Conservation (phyloP, 2,888 invertebrate genomes). For the Trachelus tabidus region DNA sequence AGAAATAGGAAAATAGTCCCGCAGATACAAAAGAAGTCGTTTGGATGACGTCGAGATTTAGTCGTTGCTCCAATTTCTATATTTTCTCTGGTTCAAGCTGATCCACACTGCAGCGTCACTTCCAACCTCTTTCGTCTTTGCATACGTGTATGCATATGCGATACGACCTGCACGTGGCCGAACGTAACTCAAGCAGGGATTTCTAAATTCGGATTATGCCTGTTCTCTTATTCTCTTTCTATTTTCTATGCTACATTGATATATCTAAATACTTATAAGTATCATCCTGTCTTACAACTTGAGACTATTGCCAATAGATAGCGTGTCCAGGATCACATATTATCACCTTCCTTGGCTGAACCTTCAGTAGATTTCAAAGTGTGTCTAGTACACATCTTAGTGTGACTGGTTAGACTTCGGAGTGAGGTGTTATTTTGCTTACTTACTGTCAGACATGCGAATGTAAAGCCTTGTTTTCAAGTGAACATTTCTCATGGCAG, state of each 20-base stretch:
- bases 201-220: background rate
- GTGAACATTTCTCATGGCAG: background rate
- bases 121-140: background rate
- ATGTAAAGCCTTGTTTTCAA: background rate
- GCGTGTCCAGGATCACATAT: background rate
- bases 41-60: background rate
- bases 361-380: background rate
- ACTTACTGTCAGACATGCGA: background rate
- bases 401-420: background rate
- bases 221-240: background rate
- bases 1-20: background rate
- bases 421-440: background rate
- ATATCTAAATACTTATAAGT: background rate
- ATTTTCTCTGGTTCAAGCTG: background rate
- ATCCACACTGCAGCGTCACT: background rate
- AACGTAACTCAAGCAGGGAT: background rate
- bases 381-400: background rate
- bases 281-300: background rate
- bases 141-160: background rate
- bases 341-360: background rate
- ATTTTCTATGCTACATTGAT: background rate
- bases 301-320: background rate
- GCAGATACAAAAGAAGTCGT: background rate
- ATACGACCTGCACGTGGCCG: background rate
- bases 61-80: background rate